Conservation (phyloP, 2,888 invertebrate genomes). For the Drosophila meridionalis region DNA sequence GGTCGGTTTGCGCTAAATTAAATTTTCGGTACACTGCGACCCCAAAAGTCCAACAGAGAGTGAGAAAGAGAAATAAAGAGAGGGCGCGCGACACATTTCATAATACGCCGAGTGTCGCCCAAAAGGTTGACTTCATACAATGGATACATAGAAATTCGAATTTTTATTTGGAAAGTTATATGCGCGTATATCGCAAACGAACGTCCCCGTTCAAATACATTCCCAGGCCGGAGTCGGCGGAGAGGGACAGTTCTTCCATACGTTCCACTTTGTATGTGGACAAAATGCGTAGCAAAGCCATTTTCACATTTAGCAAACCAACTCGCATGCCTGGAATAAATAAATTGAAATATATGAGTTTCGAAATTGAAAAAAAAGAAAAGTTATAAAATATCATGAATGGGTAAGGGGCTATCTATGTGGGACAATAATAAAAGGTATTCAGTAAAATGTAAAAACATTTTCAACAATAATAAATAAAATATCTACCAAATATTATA, state of each 20-base stretch:
- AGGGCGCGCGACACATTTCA: constrained; percentile 15
- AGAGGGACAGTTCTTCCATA: constrained; percentile 53
- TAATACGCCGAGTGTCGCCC: constrained; percentile 26
- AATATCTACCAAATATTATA: not conserved
- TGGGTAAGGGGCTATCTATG: not conserved
- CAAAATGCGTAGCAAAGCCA: constrained; percentile 59
- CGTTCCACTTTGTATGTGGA: constrained; percentile 58
- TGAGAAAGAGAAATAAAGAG: constrained; percentile 5
- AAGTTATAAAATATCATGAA: not conserved
- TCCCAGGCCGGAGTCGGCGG: constrained; percentile 60
- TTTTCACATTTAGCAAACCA: constrained; percentile 61
- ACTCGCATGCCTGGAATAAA: constrained; percentile 59
- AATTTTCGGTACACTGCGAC: constrained; percentile 63
- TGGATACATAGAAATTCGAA: constrained; percentile 14
- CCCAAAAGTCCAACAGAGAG: constrained; percentile 49
- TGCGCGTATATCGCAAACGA: constrained; percentile 54
- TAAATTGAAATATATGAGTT: not conserved
- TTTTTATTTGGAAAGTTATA: constrained; percentile 53
- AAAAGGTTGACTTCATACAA: constrained; percentile 13
- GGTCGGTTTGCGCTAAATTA: constrained; percentile 79
- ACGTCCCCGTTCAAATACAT: constrained; percentile 62
- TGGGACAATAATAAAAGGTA: not conserved
- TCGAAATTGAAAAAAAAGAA: not conserved
- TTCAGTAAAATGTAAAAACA: not conserved
- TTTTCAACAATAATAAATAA: not conserved